Evolutionary conservation across 2,888 invertebrate species (phyloP).

Genomic region (Leptinotarsa peninsularis): DNA sequence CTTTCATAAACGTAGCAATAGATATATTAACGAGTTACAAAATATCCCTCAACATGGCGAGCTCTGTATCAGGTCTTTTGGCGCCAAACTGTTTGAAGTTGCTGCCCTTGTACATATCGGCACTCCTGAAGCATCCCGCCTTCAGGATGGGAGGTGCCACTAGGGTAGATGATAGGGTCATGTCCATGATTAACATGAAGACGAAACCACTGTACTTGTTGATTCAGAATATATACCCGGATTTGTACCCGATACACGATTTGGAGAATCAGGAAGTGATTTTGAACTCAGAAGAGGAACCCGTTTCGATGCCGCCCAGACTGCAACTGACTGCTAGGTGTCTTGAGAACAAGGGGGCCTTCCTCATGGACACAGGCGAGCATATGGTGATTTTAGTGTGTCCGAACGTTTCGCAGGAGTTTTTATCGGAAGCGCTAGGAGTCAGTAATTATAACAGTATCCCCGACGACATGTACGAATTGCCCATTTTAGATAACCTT

Average conservation of each 20-base stretch:
- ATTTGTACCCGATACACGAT: slow-evolving; percentile 87
- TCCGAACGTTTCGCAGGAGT: slow-evolving; percentile 78
- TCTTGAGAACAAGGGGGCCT: slow-evolving; percentile 88
- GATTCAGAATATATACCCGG: slow-evolving; percentile 90
- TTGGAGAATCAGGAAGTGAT: slow-evolving; percentile 67
- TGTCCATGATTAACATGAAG: slow-evolving; percentile 94
- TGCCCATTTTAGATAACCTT: slow-evolving; percentile 82
- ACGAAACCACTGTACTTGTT: slow-evolving; percentile 83
- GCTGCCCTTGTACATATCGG: slow-evolving; percentile 89
- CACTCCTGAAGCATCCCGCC: slow-evolving; percentile 89
- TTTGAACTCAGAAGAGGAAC: slow-evolving; percentile 60
- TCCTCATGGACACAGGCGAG: slow-evolving; percentile 89
- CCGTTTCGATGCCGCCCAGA: slow-evolving; percentile 77
- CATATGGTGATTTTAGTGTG: slow-evolving; percentile 87
- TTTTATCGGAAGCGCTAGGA: slow-evolving; percentile 83
- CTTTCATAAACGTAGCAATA: slow-evolving; percentile 93
- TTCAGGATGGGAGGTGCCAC: slow-evolving; percentile 91
- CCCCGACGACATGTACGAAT: slow-evolving; percentile 80
- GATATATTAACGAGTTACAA: slow-evolving; percentile 87
- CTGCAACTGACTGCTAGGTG: slow-evolving; percentile 88
- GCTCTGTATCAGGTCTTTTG: slow-evolving; percentile 74
- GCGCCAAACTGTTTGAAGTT: slow-evolving; percentile 83
- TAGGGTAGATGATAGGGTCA: slow-evolving; percentile 91
- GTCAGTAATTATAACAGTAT: slow-evolving; percentile 79
- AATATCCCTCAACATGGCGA: slow-evolving; percentile 74